phyloP scores from a whole-genome alignment of 2,113 vertebrate genomes.

The Aplodontia rufa region DNA sequence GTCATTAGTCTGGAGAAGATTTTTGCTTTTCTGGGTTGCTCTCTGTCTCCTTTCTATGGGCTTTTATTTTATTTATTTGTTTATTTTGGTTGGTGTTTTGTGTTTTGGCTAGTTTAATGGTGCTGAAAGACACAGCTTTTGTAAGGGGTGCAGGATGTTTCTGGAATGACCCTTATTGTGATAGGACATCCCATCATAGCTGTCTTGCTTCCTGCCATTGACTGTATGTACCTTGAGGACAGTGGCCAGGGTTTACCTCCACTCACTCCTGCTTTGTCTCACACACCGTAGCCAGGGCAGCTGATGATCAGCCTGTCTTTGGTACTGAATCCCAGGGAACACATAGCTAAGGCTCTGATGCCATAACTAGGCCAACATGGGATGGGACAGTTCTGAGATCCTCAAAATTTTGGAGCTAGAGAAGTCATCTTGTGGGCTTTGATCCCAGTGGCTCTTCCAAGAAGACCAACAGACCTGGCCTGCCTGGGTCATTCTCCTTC shows the following conservation, averaged over 20 bases:
- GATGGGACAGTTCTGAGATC: neutral
- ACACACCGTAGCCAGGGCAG: rapidly evolving
- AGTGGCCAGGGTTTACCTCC: neutral
- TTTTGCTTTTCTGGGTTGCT: neutral
- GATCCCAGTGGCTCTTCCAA: neutral
- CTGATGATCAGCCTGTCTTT: neutral
- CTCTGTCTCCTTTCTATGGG: neutral
- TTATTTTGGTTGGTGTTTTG: neutral
- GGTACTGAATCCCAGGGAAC: neutral
- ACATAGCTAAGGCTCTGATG: neutral
- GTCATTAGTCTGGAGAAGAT: neutral
- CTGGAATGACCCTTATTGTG: neutral
- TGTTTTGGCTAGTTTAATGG: neutral
- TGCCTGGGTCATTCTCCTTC: no score
- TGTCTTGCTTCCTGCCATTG: neutral
- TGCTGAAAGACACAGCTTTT: neutral
- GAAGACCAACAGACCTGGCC: neutral
- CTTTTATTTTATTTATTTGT: neutral
- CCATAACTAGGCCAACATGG: neutral
- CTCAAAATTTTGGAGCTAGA: neutral
- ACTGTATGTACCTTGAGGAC: neutral
- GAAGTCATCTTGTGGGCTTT: neutral
- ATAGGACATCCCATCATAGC: neutral
- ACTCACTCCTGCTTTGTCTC: rapidly evolving
- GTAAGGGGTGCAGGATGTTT: neutral